Evolutionary conservation across 2,888 invertebrate genomes (phyloP), one percentile per base, ranked within the genome.

Genomic region (Palloptera scutellata): DNA sequence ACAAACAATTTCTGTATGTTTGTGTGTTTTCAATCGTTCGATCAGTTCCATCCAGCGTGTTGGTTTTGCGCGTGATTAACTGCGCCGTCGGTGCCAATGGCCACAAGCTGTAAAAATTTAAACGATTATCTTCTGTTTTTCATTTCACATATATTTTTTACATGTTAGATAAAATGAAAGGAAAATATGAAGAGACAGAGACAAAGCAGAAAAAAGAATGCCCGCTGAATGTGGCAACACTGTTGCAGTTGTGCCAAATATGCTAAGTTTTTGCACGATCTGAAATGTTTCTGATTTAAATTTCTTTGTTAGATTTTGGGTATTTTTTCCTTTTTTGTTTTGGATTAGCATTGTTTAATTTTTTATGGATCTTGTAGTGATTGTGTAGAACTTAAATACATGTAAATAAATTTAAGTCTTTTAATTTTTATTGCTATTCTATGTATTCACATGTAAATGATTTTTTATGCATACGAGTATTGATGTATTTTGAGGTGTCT

Each of bases 181-280:
- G 30, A 30, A 6, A 30, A 30, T n/a, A n/a, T n/a, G 6, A 30
- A 30, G 30, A 30, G 30, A 6, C 3, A 6, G 30, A 6, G 30
- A 30, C 2, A 30, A 30, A 30, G 6, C 30, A 30, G 30, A 30
- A 30, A 30, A 30, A 30, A n/a, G n/a, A n/a, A n/a, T n/a, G n/a
- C n/a, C n/a, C n/a, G n/a, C n/a, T n/a, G 42, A 40, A 42, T 41
- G 41, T 64, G 57, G 40, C 57, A 51, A 48, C 40, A 30, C 48
- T 51, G 19, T 45, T 13, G 53, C 45, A 20, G 41, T 15, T 66
- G 15, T 61, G 64, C 60, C 60, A 48, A 65, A 67, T 66, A 61
- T 71, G 74, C 69, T 70, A 72, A 72, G 74, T 55, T 61, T 66
- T 68, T 66, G 70, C 70, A 71, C 67, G 69, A 71, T 69, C 69